Evolutionary conservation across 2,797 vertebrate species (phyloP), one percentile per base, ranked within the genome.

Genomic region (Moxostoma hubbsi): DNA sequence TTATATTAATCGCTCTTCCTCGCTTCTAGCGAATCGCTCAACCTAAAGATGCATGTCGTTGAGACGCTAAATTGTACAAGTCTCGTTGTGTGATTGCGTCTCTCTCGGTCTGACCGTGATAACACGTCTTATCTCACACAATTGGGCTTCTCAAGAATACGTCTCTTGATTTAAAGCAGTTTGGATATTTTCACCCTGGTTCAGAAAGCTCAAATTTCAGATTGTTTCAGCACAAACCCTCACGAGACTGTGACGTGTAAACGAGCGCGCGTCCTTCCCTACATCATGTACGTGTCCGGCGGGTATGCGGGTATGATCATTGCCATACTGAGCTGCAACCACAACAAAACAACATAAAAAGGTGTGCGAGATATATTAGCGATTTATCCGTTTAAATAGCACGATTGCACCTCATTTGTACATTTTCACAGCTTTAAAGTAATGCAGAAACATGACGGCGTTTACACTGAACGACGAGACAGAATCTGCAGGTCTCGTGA

Each of bases 391-490:
- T 67, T 66, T 72, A 78, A 68, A 78, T 75, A 82, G 54, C 51
- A 79, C n/a, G 18, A 85, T 82, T 86, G 82, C 85, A 86, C 83
- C 81, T 77, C 55, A 80, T 72, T 80, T 57, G 62, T 73, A 83
- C 71, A 75, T 73, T 81, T 85, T 83, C 85, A 85, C 83, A 85
- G 83, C 81, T 85, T 85, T 69, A 71, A 82, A 85, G 67, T 81
- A 78, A 85, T 71, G 77, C 73, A 71, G 65, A 76, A 82, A 59
- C 70, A 81, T 47, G 53, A 70, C 58, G 77, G 12, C 18, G 67
- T 73, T 69, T 24, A 24, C 50, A 79, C 77, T 58, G 24, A 64
- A 58, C 4, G 50, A 13, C 12, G 58, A 69, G 66, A 73, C 1
- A 24, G 18, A 24, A 24, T 24, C 1, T 24, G 18, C 2, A 2